Base-by-base conservation (phyloP, 2,888 invertebrate genomes). In the Hyles lineata region DNA sequence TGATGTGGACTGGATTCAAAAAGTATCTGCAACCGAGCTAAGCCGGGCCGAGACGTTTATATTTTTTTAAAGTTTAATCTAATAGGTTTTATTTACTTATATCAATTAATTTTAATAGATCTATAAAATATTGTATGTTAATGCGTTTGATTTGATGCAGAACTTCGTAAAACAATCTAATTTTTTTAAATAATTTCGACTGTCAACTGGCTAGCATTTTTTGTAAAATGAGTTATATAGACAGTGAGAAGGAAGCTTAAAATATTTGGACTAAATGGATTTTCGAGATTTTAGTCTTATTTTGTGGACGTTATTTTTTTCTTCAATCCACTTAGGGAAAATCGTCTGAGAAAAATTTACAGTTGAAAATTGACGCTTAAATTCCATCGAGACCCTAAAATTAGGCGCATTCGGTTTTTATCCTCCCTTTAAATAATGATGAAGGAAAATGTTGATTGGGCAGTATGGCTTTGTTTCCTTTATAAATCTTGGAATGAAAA, bases 291-390 rank as follows among this genome's bases (percentile, higher is more conserved):
- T 50, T 50, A 9, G 43, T 50, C 50, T 43, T 43, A 67, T 50
- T 50, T 50, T 50, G 23, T 23, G 50, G 43, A 67, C 23, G 50
- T 21, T 29, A 21, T 43, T 63, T 50, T 63, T 67, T 67, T 67
- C 23, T 43, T 63, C 50, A 67, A 67, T 67, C 50, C 67, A 67
- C 67, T 67, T 43, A 67, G 23, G 67, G 62, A 62, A 71, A 71
- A 71, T 55, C 52, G 25, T 50, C 50, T 23, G 50, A 52, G 25
- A 60, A 62, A 23, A 71, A 50, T 52, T 52, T 71, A 21, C 62
- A 11, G 52, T 52, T 52, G 61, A 43, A 50, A 50, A 67, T 67
- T 67, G 15, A 17, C 50, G 50, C 50, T 19, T 50, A 67, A 67
- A 67, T 43, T 67, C 23, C 50, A 50, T 67, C 50, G 43, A 67